Evolutionary conservation across 2,113 vertebrate species (phyloP).

Genomic region (Myotis yumanensis): DNA sequence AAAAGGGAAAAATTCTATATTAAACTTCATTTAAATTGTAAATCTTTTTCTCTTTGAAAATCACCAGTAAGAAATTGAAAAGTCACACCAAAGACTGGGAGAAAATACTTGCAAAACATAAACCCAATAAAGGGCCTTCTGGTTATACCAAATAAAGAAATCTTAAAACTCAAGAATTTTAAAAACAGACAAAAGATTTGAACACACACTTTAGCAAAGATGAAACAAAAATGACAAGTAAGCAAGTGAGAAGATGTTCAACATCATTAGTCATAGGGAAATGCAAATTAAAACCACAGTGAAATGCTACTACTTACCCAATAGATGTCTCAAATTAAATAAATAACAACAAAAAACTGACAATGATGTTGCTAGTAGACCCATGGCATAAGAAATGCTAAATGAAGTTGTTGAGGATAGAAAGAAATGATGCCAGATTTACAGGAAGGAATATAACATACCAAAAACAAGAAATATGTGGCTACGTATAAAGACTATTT

Average conservation of each 20-base stretch:
- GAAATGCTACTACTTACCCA: background rate
- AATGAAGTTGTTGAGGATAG: background rate
- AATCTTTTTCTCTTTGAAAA: background rate
- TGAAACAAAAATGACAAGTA: slow-evolving; percentile 16
- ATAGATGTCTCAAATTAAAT: background rate
- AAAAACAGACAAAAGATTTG: background rate
- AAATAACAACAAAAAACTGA: no score
- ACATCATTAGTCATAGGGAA: background rate
- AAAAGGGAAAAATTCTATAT: background rate
- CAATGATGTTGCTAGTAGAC: background rate
- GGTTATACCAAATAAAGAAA: background rate
- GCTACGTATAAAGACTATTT: background rate
- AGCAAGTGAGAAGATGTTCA: background rate
- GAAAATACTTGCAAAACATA: background rate
- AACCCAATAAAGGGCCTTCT: background rate
- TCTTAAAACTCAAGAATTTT: background rate
- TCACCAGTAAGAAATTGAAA: background rate
- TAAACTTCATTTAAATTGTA: slow-evolving; percentile 24
- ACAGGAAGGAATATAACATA: background rate
- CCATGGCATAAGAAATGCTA: background rate
- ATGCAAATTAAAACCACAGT: background rate
- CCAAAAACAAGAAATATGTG: background rate
- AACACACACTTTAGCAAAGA: background rate
- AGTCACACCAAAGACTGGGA: background rate
- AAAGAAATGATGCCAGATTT: background rate